phyloP scores from a whole-genome alignment of 2,113 vertebrate genomes.

The Lates calcarifer region DNA sequence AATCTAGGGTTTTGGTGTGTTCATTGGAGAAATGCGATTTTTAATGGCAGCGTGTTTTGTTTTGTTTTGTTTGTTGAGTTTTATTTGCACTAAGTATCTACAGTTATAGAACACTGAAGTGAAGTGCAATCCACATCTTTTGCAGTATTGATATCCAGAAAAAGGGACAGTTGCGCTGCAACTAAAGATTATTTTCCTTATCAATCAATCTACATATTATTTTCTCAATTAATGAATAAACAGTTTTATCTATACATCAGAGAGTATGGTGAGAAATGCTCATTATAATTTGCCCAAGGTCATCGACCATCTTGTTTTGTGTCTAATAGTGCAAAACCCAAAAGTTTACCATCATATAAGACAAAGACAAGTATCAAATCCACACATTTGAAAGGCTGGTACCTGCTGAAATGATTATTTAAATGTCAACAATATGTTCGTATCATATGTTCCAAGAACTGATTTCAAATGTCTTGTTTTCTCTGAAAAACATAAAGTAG shows the following conservation, averaged over 20 bases:
- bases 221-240: neutral
- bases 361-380: neutral
- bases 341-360: neutral
- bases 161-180: neutral
- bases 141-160: constrained; percentile 35
- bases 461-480: too few species aligned
- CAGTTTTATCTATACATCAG: neutral
- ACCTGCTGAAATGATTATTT: neutral
- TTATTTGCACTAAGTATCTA: constrained; percentile 51
- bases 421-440: too few species aligned
- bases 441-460: too few species aligned
- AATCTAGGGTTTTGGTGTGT: constrained; percentile 84
- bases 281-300: neutral
- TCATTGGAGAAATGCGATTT: constrained; percentile 81
- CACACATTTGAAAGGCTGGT: neutral
- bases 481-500: too few species aligned
- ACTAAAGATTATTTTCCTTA: constrained; percentile 1
- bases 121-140: constrained; percentile 51
- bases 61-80: constrained; percentile 71
- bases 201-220: neutral
- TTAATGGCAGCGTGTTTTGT: constrained; percentile 74
- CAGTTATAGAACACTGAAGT: constrained; percentile 34
- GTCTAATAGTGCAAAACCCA: neutral
- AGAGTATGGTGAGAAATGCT: neutral
- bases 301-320: neutral